These are phyloP conservation scores for Lota lota DNA, from an alignment of 2,113 vertebrate genomes.

Conservation along the genomic window DNA sequence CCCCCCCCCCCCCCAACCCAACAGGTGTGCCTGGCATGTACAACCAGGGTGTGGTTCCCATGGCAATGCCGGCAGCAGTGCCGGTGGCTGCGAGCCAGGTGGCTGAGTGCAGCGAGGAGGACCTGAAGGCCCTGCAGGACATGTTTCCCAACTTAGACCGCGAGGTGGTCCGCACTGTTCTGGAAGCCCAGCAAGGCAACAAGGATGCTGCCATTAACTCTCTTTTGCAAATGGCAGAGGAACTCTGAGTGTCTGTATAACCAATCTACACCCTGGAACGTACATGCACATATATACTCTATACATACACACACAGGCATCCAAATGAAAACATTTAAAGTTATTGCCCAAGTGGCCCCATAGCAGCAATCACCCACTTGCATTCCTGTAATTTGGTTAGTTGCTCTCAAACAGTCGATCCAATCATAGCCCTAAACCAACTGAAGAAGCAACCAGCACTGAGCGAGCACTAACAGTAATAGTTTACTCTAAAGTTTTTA, in stretches of 20 bases:
- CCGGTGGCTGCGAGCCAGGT: conserved; percentile 72
- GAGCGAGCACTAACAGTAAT: no score
- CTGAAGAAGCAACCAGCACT: no score
- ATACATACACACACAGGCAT: no score
- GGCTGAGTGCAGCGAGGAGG: conserved; percentile 81
- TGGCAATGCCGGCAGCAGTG: conserved; percentile 75
- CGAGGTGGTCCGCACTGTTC: conserved; percentile 91
- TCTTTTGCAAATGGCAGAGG: conserved; percentile 93
- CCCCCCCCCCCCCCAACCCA: not conserved
- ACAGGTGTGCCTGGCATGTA: conserved; percentile 87
- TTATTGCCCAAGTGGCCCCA: not conserved
- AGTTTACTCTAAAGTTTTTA: no score
- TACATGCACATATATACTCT: conserved; percentile 8
- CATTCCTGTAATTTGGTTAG: no score
- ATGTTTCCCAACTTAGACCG: conserved; percentile 97
- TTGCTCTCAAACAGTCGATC: no score
- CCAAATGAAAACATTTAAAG: not conserved
- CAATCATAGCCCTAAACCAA: no score
- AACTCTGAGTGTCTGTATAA: conserved; percentile 75
- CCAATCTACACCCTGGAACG: not conserved
- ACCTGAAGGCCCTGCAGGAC: conserved; percentile 91
- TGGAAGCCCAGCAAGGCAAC: conserved; percentile 92
- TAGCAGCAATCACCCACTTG: not conserved
- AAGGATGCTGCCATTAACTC: conserved; percentile 94
- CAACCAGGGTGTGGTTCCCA: conserved; percentile 85